Evolutionary conservation across 1,140 invertebrate genomes (phyloP).

Genomic region (Apis cerana): DNA sequence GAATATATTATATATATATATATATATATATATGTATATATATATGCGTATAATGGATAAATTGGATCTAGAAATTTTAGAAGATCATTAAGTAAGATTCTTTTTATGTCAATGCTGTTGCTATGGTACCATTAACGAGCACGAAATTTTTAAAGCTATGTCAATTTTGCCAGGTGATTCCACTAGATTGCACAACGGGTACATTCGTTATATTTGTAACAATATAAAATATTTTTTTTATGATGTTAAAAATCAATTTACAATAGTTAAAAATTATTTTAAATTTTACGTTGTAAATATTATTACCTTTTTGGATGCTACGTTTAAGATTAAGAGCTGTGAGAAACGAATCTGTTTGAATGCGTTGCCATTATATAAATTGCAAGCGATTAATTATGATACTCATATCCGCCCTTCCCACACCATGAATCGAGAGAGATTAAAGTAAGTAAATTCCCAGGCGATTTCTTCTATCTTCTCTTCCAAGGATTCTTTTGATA

Average conservation of each 20-base stretch:
- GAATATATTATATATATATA: neutral
- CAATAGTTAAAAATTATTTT: neutral
- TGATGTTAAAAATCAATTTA: neutral
- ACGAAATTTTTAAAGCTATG: conserved; percentile 2
- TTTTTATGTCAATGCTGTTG: neutral
- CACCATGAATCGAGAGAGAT: conserved; percentile 24
- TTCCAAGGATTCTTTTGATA: conserved; percentile 6
- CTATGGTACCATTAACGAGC: neutral
- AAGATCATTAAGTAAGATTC: neutral
- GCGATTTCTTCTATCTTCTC: conserved; percentile 46
- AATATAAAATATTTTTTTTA: neutral
- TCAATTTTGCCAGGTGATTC: conserved; percentile 6
- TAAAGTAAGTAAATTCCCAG: conserved; percentile 48
- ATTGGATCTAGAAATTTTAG: neutral
- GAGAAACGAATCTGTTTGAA: conserved; percentile 12
- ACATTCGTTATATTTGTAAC: conserved; percentile 5
- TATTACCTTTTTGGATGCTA: neutral
- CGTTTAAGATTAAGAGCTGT: neutral
- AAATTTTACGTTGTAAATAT: neutral
- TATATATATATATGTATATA: neutral
- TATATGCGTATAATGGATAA: too few relatives aligned
- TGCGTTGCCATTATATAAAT: conserved; percentile 32
- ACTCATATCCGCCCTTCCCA: conserved; percentile 61
- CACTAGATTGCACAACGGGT: conserved; percentile 31
- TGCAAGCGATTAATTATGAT: conserved; percentile 55